A percentile compares a stretch with the other conserved stretches of the same genome.
Conservation (phyloP, 1,140 invertebrate species). For the Polypedilum pembai region DNA sequence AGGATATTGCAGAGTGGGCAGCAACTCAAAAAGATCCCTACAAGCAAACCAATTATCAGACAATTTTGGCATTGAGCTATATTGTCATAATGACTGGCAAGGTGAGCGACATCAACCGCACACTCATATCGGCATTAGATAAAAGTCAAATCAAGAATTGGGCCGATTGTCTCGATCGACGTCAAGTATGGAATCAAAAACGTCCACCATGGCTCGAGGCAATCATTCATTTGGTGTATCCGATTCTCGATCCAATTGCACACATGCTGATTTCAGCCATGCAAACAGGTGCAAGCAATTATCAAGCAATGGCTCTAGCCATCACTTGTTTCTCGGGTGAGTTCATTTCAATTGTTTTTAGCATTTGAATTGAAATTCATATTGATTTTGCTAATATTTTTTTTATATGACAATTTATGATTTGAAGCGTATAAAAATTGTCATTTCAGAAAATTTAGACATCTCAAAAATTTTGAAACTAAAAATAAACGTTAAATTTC, state of each 20-base stretch:
- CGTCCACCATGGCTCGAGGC: slow-evolving; percentile 65
- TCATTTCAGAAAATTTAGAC: not conserved
- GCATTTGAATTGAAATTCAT: no score
- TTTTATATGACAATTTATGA: no score
- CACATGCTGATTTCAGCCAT: slow-evolving; percentile 56
- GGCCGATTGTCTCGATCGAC: slow-evolving; percentile 60
- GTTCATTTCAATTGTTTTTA: not conserved
- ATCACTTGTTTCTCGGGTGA: not conserved
- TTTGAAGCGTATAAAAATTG: no score
- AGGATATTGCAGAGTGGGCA: slow-evolving; percentile 31
- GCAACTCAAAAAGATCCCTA: slow-evolving; percentile 38
- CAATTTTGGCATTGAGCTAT: slow-evolving; percentile 50
- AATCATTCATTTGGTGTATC: slow-evolving; percentile 53
- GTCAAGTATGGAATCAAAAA: slow-evolving; percentile 72
- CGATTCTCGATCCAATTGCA: slow-evolving; percentile 53
- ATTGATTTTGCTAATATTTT: no score
- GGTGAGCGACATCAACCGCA: slow-evolving; percentile 50
- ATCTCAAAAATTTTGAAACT: no score
- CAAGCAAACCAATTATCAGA: slow-evolving; percentile 44
- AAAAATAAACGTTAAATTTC: not conserved
- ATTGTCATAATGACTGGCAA: slow-evolving; percentile 53
- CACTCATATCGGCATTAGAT: slow-evolving; percentile 56
- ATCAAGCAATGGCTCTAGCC: slow-evolving; percentile 45
- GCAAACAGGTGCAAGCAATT: slow-evolving; percentile 63
- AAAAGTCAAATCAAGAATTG: slow-evolving; percentile 49